Conservation (phyloP, 2,113 vertebrate genomes). For the Orcinus orca region DNA sequence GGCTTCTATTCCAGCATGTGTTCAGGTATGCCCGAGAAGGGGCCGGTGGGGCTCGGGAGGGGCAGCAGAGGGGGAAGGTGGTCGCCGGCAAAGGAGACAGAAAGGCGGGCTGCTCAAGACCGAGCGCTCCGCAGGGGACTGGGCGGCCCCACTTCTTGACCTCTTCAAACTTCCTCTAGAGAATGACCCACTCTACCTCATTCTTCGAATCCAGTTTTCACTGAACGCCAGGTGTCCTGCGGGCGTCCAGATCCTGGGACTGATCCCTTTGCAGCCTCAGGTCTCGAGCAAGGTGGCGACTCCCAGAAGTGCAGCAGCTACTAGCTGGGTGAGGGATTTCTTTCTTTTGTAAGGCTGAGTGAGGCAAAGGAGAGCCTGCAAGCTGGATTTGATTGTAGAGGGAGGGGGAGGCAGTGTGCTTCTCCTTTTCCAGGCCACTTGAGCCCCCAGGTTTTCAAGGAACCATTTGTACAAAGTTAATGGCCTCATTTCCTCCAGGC, state of each 20-base stretch:
- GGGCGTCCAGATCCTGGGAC: not conserved
- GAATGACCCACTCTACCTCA: not conserved
- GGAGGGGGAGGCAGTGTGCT: not conserved
- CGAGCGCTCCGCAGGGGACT: not conserved
- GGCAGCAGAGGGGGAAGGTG: not conserved
- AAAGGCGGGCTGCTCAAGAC: not conserved
- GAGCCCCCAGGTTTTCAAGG: not conserved
- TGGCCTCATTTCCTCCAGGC: not conserved
- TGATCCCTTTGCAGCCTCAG: not conserved
- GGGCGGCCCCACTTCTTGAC: not conserved
- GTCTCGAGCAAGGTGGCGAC: not conserved
- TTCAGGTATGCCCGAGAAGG: slow-evolving; percentile 62
- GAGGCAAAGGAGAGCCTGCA: not conserved
- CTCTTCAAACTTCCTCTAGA: not conserved
- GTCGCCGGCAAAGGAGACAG: not conserved
- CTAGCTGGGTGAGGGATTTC: not conserved
- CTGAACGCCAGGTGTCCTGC: not conserved
- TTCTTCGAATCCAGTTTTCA: not conserved
- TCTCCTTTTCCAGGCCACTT: not conserved
- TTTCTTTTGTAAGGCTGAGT: not conserved
- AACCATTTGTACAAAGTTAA: not conserved
- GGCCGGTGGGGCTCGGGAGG: not conserved
- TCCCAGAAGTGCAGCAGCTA: not conserved
- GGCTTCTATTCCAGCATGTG: slow-evolving; percentile 93
- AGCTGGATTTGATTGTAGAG: not conserved